Conservation (phyloP, 2,113 vertebrate genomes). For the Balaeniceps rex region DNA sequence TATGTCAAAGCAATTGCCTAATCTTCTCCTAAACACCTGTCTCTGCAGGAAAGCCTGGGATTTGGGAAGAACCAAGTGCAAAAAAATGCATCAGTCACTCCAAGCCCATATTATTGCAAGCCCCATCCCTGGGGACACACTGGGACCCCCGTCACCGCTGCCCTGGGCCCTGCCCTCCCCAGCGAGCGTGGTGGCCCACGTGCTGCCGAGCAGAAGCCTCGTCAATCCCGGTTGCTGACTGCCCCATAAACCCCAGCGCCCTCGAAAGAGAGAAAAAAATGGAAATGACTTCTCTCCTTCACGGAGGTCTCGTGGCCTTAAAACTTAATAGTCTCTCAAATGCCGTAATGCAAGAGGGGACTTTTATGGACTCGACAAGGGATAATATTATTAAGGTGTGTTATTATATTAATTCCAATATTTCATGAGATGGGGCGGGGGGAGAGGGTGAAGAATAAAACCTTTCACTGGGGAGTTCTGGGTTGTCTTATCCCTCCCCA, state of each 20-base stretch:
- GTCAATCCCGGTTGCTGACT: neutral
- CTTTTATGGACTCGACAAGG: slow-evolving; percentile 77
- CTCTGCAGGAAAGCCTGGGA: neutral
- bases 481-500: neutral
- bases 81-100: neutral
- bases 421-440: neutral
- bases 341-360: slow-evolving; percentile 66
- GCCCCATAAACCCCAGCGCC: slow-evolving; percentile 32
- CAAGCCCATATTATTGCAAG: neutral
- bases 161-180: neutral
- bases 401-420: slow-evolving; percentile 59
- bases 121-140: neutral
- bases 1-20: neutral
- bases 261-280: neutral
- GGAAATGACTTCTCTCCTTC: slow-evolving; percentile 65
- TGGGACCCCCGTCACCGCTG: accelerated
- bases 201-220: neutral
- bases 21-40: neutral
- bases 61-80: neutral
- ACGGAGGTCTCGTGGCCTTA: slow-evolving; percentile 72
- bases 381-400: slow-evolving; percentile 70
- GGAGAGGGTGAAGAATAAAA: neutral
- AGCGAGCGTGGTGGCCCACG: neutral
- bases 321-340: slow-evolving; percentile 80
- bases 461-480: neutral